Evolutionary conservation across 2,888 invertebrate genomes (phyloP), one percentile per base, ranked within the genome.

Genomic region (Anagyrus pseudococci): DNA sequence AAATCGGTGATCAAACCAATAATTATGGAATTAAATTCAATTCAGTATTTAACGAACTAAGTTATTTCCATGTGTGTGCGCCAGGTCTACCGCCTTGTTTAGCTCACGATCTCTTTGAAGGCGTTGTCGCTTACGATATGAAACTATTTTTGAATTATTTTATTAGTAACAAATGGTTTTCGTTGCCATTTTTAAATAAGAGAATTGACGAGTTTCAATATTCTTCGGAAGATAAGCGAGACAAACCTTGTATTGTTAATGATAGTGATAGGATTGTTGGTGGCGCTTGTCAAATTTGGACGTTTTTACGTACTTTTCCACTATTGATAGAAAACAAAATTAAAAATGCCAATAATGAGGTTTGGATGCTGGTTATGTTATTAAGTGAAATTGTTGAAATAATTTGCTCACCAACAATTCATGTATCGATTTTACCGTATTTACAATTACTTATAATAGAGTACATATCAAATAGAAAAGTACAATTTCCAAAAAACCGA

Each of bases 311-410:
- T 8, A 19, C 17, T 50, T 61, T 70, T 41, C 65, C 70, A 10
- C 37, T 69, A 7, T 33, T 68, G 2, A 60, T 69, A 20, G 23
- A n/a, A 37, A 44, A 58, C 20, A 64, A 68, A 60, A 65, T 68
- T 25, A 46, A 52, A 52, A 25, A 68, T 41, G 4, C 17, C 37
- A 22, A 22, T 49, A 33, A 43, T 29, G 29, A 29, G 4, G 29
- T 10, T 4, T 29, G 29, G 6, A 29, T 29, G 29, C 29, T 29
- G 10, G 43, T 71, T 25, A 15, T 70, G 8, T 22, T 66, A 23
- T 33, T 70, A 0, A 22, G 54, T 13, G 71, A 71, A 67, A 68
- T 69, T n/a, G 29, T 68, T 29, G 70, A 71, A 58, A 71, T 70
- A 13, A 41, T 67, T 33, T 58, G 58, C 20, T 57, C 70, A 15